Percentiles rank a stretch among this genome's conserved stretches.
Conservation (phyloP, 2,797 vertebrate species). For the Spondyliosoma cantharus region DNA sequence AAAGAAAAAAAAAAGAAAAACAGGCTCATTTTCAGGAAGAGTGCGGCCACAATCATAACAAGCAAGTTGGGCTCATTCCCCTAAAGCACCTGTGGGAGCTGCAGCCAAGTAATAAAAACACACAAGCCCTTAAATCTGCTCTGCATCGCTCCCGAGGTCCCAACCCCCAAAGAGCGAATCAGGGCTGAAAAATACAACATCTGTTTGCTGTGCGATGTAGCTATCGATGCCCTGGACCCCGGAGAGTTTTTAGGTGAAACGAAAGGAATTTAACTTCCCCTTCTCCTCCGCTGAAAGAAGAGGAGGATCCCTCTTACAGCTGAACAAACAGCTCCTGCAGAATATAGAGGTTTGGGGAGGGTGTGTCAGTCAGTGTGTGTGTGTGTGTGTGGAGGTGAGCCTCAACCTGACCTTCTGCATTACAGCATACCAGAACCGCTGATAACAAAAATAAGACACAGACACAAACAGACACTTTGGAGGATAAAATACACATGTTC, state of each 20-base stretch:
- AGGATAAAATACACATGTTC: background rate
- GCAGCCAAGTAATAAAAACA: conserved; percentile 79
- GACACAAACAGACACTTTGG: background rate
- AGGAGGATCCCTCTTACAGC: conserved; percentile 75
- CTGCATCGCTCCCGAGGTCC: conserved; percentile 57
- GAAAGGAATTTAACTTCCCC: conserved; percentile 51
- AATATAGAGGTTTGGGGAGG: conserved; percentile 45
- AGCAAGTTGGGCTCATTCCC: conserved; percentile 48
- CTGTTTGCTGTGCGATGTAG: conserved; percentile 55
- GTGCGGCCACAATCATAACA: conserved; percentile 70
- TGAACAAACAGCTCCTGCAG: conserved; percentile 78
- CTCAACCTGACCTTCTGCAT: conserved; percentile 53
- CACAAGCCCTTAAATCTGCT: conserved; percentile 76
- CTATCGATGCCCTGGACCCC: conserved; percentile 43
- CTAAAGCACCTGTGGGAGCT: conserved; percentile 79
- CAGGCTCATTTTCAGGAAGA: conserved; percentile 61
- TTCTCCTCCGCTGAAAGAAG: conserved; percentile 36
- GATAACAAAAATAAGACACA: conserved; percentile 38
- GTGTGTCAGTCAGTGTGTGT: conserved; percentile 57
- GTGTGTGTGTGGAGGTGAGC: conserved; percentile 35
- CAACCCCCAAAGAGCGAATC: conserved; percentile 43
- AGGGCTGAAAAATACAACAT: conserved; percentile 67
- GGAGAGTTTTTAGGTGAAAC: conserved; percentile 35
- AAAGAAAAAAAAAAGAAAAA: conserved; percentile 9
- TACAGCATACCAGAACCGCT: conserved; percentile 40